Evolutionary conservation across 1,140 invertebrate genomes (phyloP).

Genomic region (Metaphire vulgaris): DNA sequence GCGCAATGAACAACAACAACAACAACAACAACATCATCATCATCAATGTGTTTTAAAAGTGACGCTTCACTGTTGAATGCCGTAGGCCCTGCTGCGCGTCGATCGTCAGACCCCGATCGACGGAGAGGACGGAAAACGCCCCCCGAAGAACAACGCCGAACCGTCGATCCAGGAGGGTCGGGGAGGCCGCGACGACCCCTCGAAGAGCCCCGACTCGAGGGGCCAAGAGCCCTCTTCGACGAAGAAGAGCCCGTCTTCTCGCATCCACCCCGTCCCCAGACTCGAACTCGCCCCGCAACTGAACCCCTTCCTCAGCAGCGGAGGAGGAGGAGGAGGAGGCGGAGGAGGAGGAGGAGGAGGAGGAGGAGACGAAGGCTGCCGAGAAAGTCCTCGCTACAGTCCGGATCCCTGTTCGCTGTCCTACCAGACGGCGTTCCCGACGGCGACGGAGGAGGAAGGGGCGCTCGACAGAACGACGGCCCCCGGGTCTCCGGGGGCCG

Average conservation of each 20-base stretch:
- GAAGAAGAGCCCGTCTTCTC: background rate
- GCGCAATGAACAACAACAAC: too few relatives aligned
- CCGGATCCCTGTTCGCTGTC: background rate
- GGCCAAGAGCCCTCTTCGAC: background rate
- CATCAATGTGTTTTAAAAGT: too few relatives aligned
- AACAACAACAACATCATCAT: too few relatives aligned
- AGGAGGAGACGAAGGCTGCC: background rate
- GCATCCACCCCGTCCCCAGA: background rate
- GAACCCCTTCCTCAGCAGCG: background rate
- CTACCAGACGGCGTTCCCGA: background rate
- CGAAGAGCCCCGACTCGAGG: background rate
- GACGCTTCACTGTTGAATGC: too few relatives aligned
- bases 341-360: too few relatives aligned
- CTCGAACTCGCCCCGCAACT: background rate
- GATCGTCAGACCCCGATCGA: background rate
- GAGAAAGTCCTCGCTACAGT: background rate
- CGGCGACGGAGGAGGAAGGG: background rate
- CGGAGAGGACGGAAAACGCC: background rate
- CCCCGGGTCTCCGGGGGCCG: too few relatives aligned
- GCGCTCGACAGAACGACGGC: too few relatives aligned
- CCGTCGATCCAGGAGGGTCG: too few relatives aligned
- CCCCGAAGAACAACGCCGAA: too few relatives aligned
- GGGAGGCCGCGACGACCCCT: background rate
- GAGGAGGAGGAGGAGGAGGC: too few relatives aligned
- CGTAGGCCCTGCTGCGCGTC: too few relatives aligned